Base-by-base conservation (phyloP, 2,797 vertebrate species). In the Lagodon rhomboides region DNA sequence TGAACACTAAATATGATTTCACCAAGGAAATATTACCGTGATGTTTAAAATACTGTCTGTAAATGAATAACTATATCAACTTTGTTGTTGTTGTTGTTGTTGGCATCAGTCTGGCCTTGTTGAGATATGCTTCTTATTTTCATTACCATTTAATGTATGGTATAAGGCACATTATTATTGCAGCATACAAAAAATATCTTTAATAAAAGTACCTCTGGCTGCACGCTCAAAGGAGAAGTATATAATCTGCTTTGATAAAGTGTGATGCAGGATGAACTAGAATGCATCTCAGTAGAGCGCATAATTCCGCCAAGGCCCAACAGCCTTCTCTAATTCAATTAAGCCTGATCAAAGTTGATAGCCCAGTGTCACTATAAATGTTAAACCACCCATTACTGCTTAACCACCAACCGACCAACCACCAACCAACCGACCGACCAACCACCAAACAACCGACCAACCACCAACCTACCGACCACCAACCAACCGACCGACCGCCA, bases 201-300 rank as follows among this genome's bases (percentile, higher is more conserved):
- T 76, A 34, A 58, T 64, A n/a, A 63, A 25, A 50, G 41, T n/a
- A 41, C 30, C 20, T 77, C 49, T 73, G 47, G 49, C 73, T 55
- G 10, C 53, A 27, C 34, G 78, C 68, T 68, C n/a, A 17, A 27
- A 64, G 50, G 54, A 70, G 46, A 75, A 75, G 79, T 59, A 47
- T 60, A 11, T 78, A 74, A 84, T 80, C 44, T 70, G 30, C 12
- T 68, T 60, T 67, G 73, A 75, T 79, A 55, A 79, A 72, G 77
- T 65, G 17, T 16, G 61, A 69, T 51, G 56, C 68, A 63, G 67
- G 62, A 78, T 70, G 75, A 80, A 74, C 41, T 46, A 55, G 62
- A 15, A 73, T 34, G 34, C 8, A 7, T 34, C 34, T 34, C 34
- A 34, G 34, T 34, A 34, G 34, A 34, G 34, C 5, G 34, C 30